Evolutionary conservation across 2,113 vertebrate genomes (phyloP), one percentile per base, ranked within the genome.

Genomic region (Coregonus clupeaformis): DNA sequence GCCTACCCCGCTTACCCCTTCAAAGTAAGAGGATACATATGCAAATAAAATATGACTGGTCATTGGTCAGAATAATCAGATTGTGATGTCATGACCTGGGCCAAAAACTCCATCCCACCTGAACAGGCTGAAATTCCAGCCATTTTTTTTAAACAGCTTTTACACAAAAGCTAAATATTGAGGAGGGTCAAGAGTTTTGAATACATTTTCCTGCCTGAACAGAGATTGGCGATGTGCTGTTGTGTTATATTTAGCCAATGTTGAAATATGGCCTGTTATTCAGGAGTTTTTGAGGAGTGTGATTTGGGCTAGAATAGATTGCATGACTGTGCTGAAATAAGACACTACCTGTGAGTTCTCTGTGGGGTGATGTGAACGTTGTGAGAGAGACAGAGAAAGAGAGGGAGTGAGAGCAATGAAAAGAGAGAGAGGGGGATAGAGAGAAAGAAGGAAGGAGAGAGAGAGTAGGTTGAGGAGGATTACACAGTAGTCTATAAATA

Each of bases 401-500:
- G 24, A 32, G 47, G 36, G 36, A 20, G 14, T 18, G 77, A 76
- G 69, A n/a, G 73, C 25, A 18, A 74, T 49, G 60, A 18, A n/a
- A 27, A 67, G 71, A 60, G 27, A 11, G 32, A 73, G 68, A 76
- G 52, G 12, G 72, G 18, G 71, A 77, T 74, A 42, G 75, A 47
- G 5, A 29, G 60, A 55, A 45, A 77, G 77, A 76, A 79, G 13
- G 75, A 22, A 13, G 72, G 76, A 77, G 22, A 59, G 67, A 59
- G 68, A 63, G 16, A 77, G 74, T 67, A 45, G 52, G 68, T 13
- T 12, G 73, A 20, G 27, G 24, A 80, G 75, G 84, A 85, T 86
- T 85, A 79, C 82, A 81, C 80, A 73, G 71, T 36, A 63, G 3
- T 83, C 80, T 85, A 86, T 87, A 83, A 91, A 89, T 86, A 90